Conservation (phyloP, 2,888 invertebrate genomes). For the Formica aserva region DNA sequence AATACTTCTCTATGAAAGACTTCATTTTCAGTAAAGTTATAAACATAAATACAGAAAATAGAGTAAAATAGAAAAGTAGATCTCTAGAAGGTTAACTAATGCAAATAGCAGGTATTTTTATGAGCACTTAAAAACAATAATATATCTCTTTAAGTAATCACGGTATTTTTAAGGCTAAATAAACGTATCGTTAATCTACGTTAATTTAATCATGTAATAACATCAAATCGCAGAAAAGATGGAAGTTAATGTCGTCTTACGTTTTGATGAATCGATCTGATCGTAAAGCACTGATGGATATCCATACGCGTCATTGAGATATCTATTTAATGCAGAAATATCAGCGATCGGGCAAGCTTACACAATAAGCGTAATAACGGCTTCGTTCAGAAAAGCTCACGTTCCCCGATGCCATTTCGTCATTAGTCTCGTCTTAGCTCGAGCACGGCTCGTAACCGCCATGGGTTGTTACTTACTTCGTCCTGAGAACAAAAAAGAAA, state of each 20-base stretch:
- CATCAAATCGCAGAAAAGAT: neutral
- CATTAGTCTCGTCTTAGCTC: slow-evolving; percentile 70
- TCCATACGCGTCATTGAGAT: slow-evolving; percentile 55
- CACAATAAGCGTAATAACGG: slow-evolving; percentile 60
- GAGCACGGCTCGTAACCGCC: slow-evolving; percentile 72
- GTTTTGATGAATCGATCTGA: slow-evolving; percentile 28
- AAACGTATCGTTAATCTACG: neutral
- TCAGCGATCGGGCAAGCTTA: slow-evolving; percentile 58
- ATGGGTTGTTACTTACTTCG: slow-evolving; percentile 85
- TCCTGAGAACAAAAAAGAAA: slow-evolving; percentile 85
- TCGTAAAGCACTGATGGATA: slow-evolving; percentile 28
- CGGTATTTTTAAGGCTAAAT: neutral
- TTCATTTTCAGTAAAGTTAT: neutral
- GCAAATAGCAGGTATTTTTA: no score
- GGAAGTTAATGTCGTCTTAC: slow-evolving; percentile 30
- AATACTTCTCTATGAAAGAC: neutral
- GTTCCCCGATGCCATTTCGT: slow-evolving; percentile 77
- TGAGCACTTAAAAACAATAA: neutral
- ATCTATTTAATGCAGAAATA: slow-evolving; percentile 46
- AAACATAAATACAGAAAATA: neutral
- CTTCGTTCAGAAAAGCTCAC: slow-evolving; percentile 79
- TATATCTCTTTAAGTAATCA: neutral
- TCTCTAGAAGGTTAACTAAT: neutral
- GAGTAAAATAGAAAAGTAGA: neutral
- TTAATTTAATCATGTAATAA: slow-evolving; percentile 18